These are phyloP conservation scores for Parauchenoglanis punctatus DNA, from an alignment of 2,797 vertebrate genomes.

Conservation along the genomic window DNA sequence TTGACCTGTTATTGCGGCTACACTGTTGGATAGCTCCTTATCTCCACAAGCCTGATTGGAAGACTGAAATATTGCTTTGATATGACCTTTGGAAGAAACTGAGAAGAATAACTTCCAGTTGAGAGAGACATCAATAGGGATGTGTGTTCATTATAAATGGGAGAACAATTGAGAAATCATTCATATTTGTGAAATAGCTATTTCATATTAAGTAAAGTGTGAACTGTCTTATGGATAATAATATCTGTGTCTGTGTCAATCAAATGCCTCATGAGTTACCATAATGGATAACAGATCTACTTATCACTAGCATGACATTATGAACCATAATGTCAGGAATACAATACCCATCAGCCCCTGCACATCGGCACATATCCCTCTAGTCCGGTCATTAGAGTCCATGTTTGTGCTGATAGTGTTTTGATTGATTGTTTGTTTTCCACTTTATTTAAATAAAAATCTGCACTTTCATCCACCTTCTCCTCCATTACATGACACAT, in stretches of 20 bases:
- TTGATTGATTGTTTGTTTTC: too few species aligned
- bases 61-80: slow-evolving; percentile 37
- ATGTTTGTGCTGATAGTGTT: too few species aligned
- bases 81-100: slow-evolving; percentile 32
- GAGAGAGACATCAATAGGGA: slow-evolving; percentile 19
- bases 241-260: neutral
- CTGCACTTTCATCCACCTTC: too few species aligned
- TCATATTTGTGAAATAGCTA: neutral
- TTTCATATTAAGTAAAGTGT: neutral
- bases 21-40: slow-evolving; percentile 31
- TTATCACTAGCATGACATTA: neutral
- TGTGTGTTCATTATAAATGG: neutral
- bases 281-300: neutral
- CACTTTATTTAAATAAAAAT: too few species aligned
- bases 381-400: too few species aligned
- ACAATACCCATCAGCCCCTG: too few species aligned
- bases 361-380: too few species aligned
- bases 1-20: slow-evolving; percentile 26
- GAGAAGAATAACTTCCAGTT: slow-evolving; percentile 13
- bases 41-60: slow-evolving; percentile 17
- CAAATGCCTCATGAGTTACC: neutral
- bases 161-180: neutral
- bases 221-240: neutral
- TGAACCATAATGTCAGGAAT: neutral
- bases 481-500: neutral